Evolutionary conservation across 1,140 invertebrate genomes (phyloP).

Genomic region (Zaprionus kolodkinae): DNA sequence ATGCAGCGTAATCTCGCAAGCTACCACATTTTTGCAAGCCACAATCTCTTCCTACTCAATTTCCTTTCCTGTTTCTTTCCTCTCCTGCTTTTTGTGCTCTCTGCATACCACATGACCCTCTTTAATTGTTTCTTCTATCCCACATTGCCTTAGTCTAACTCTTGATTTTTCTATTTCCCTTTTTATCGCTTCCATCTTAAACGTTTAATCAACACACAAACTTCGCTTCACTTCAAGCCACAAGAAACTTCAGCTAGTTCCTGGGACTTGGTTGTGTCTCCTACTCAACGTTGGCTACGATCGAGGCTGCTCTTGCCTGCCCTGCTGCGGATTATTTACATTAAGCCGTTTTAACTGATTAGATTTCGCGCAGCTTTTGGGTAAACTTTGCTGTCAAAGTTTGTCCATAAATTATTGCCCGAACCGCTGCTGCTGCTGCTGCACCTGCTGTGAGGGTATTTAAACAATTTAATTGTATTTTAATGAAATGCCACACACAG

Average conservation of each 20-base stretch:
- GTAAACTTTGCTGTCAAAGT: constrained; percentile 42
- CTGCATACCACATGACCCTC: not conserved
- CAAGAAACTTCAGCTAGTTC: not conserved
- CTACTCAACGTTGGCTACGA: not conserved
- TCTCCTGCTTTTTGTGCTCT: not conserved
- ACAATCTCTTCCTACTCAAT: too few relatives aligned
- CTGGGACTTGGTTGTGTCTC: not conserved
- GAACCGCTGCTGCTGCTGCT: constrained; percentile 5
- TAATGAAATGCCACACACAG: constrained; percentile 37
- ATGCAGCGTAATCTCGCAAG: too few relatives aligned
- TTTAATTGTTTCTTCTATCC: not conserved
- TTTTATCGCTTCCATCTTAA: not conserved
- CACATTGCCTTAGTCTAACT: not conserved
- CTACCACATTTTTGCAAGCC: too few relatives aligned
- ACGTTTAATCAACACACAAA: constrained; percentile 2
- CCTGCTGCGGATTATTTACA: constrained; percentile 33
- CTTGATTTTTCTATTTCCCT: not conserved
- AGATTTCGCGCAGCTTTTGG: constrained; percentile 27
- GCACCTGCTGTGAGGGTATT: constrained; percentile 42
- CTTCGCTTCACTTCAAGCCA: not conserved
- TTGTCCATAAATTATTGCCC: constrained; percentile 47
- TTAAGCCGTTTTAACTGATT: constrained; percentile 45
- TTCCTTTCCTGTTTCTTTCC: too few relatives aligned
- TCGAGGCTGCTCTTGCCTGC: not conserved
- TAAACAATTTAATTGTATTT: constrained; percentile 55